Evolutionary conservation across 2,797 vertebrate genomes (phyloP).

Genomic region (Megalops cyprinoides): DNA sequence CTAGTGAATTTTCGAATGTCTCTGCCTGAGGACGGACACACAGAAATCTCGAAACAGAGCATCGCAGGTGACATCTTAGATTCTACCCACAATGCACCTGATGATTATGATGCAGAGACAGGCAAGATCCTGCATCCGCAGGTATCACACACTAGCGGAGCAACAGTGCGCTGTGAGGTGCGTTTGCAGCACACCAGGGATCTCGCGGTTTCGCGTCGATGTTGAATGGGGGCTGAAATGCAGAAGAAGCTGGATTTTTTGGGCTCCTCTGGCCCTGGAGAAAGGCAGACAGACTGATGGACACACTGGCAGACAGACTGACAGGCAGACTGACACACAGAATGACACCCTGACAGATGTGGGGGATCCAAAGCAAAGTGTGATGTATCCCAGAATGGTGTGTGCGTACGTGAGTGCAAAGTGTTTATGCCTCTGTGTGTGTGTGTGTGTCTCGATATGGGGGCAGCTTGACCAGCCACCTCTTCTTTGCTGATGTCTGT

Average conservation of each 20-base stretch:
- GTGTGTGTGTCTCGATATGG: background rate
- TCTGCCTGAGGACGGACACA: too few relatives aligned
- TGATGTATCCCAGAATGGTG: background rate
- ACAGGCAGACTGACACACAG: background rate
- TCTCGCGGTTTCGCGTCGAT: background rate
- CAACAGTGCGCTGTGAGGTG: background rate
- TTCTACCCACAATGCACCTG: background rate
- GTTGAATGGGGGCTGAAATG: too few relatives aligned
- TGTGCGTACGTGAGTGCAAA: too few relatives aligned
- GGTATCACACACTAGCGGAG: background rate
- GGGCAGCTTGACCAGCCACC: background rate
- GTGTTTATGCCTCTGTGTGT: background rate
- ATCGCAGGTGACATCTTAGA: background rate
- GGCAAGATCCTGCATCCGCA: background rate
- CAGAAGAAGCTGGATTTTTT: background rate
- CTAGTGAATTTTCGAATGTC: too few relatives aligned
- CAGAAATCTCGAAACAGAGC: background rate
- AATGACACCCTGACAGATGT: background rate
- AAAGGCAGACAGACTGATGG: background rate
- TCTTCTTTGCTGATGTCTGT: conserved; percentile 6
- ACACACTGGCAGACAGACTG: background rate
- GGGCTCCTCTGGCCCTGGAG: background rate
- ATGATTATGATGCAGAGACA: too few relatives aligned
- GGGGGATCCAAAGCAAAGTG: background rate
- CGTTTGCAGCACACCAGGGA: background rate